Conservation (phyloP, 2,888 invertebrate species). For the Pachydiplax longipennis region DNA sequence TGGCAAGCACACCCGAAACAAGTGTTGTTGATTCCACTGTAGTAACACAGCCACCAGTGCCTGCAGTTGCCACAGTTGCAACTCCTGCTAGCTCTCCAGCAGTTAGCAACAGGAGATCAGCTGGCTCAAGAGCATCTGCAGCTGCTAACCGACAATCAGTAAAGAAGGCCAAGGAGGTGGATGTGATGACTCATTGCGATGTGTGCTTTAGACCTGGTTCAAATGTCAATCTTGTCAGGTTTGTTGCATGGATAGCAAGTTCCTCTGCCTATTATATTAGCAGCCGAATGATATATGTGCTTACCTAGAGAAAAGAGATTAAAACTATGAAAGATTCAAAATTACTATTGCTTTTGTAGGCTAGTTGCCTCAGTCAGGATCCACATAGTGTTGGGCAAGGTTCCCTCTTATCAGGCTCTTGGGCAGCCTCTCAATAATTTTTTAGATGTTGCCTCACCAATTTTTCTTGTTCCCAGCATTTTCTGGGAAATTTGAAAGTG, state of each 20-base stretch:
- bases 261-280: neutral
- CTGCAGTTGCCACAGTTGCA: slow-evolving; percentile 51
- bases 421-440: too few relatives aligned
- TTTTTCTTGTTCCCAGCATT: too few relatives aligned
- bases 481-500: too few relatives aligned
- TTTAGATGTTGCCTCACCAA: too few relatives aligned
- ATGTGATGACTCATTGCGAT: slow-evolving; percentile 68
- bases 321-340: too few relatives aligned
- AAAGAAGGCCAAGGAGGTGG: slow-evolving; percentile 58
- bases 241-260: neutral
- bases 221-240: slow-evolving; percentile 74
- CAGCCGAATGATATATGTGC: too few relatives aligned
- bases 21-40: slow-evolving; percentile 17
- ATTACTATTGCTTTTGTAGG: too few relatives aligned
- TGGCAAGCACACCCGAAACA: slow-evolving; percentile 35
- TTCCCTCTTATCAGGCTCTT: too few relatives aligned
- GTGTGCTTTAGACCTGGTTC: slow-evolving; percentile 71
- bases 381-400: too few relatives aligned
- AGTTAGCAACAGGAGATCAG: slow-evolving; percentile 45
- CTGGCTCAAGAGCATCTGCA: slow-evolving; percentile 51
- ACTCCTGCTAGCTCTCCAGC: slow-evolving; percentile 31
- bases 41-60: slow-evolving; percentile 53
- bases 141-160: slow-evolving; percentile 53
- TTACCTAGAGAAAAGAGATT: too few relatives aligned
- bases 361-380: too few relatives aligned